Base-by-base conservation (phyloP, 2,888 invertebrate species). In the Nemapogon koenigi region DNA sequence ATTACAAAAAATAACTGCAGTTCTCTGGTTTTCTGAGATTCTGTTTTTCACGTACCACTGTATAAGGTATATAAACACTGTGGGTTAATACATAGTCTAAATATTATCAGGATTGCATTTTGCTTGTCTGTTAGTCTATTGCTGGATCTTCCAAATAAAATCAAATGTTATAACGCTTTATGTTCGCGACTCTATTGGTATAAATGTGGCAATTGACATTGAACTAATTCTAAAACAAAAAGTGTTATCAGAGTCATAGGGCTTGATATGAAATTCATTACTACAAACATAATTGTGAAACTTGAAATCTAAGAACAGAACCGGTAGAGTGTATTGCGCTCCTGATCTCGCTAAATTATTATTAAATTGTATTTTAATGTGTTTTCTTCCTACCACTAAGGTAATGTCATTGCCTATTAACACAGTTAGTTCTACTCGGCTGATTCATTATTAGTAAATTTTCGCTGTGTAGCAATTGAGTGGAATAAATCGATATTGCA, bases 351-450 rank as follows among this genome's bases (percentile, higher is more conserved):
- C 57, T 55, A 55, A 62, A 65, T 64, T 49, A 59, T 57, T 61
- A 55, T 64, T 65, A 67, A 69, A 70, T 70, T 43, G 56, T 49
- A 53, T 67, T 71, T 72, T 70, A 71, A 75, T 69, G 62, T 49
- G 6, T 6, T 27, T n/a, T n/a, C 6, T 27, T n/a, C 13, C n/a
- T n/a, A 27, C n/a, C n/a, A 14, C n/a, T 13, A 14, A 4, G n/a
- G n/a, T 27, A 10, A 22, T 7, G 8, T 7, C 22, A 10, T n/a
- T 6, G 22, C 8, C 7, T 22, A 31, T 31, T 31, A 31, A 31
- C 31, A n/a, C n/a, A n/a, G n/a, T n/a, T 16, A 16, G 31, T 19
- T 19, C 19, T 33, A 33, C n/a, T 19, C 19, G 33, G 19, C 33
- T 33, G 19, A 19, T 19, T 33, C 19, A 18, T 33, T 33, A 4